Percentiles rank a stretch among this genome's conserved stretches.
Evolutionary conservation across 2,888 invertebrate species (phyloP).

Genomic region (Lepidocyrtoides sp.): DNA sequence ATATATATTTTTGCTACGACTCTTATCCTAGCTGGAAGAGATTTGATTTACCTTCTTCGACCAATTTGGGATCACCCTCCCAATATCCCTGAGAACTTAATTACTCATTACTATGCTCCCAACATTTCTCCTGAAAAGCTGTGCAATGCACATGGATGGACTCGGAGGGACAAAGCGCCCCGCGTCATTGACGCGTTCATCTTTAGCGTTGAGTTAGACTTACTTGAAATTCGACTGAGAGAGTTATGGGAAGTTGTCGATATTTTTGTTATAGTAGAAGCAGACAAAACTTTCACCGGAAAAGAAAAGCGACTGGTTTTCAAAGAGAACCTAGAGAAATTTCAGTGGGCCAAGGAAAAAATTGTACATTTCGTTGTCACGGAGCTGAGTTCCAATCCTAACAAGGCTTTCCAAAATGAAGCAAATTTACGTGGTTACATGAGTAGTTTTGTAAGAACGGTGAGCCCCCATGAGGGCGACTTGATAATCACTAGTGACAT

Average conservation of each 20-base stretch:
- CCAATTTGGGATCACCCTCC: slow-evolving; percentile 78
- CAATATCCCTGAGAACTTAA: slow-evolving; percentile 40
- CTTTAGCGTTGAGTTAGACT: slow-evolving; percentile 77
- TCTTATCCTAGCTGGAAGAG: slow-evolving; percentile 42
- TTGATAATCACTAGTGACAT: slow-evolving; percentile 88
- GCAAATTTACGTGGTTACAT: slow-evolving; percentile 84
- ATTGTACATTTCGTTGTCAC: slow-evolving; percentile 77
- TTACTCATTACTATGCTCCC: slow-evolving; percentile 75
- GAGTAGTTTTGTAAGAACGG: slow-evolving; percentile 78
- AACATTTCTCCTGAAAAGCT: slow-evolving; percentile 28
- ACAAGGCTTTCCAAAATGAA: slow-evolving; percentile 86
- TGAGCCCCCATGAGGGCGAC: slow-evolving; percentile 85
- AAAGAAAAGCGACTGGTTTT: slow-evolving; percentile 86
- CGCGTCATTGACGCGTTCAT: slow-evolving; percentile 75
- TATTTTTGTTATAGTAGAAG: slow-evolving; percentile 88
- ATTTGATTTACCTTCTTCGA: slow-evolving; percentile 73
- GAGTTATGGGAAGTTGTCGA: slow-evolving; percentile 90
- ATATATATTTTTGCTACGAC: slow-evolving; percentile 5
- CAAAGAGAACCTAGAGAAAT: slow-evolving; percentile 87
- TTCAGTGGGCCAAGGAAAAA: slow-evolving; percentile 81
- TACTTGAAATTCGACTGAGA: slow-evolving; percentile 89
- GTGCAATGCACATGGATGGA: slow-evolving; percentile 74
- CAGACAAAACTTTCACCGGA: slow-evolving; percentile 86
- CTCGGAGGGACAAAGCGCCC: background rate
- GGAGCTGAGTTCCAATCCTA: slow-evolving; percentile 67